Percentiles rank a stretch among this genome's conserved stretches.
phyloP scores from a whole-genome alignment of 2,113 vertebrate species.

The Hemiprocne comata region DNA sequence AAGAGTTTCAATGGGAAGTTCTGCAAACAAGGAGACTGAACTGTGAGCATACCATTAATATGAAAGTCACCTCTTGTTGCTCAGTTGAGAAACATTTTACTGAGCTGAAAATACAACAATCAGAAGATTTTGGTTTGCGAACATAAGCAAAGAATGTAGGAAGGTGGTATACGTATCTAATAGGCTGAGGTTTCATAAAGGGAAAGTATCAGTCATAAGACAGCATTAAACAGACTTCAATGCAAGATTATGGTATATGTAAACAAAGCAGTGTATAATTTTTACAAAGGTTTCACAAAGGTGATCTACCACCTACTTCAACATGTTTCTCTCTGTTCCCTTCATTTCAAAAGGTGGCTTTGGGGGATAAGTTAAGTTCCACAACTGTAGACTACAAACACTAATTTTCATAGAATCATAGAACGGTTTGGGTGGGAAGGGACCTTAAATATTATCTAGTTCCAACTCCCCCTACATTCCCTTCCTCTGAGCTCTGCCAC shows the following conservation, averaged over 20 bases:
- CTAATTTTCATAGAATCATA: not conserved
- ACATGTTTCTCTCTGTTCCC: not conserved
- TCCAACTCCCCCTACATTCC: too few relatives aligned
- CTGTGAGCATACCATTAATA: not conserved
- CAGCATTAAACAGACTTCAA: slow-evolving; percentile 13
- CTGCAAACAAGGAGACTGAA: not conserved
- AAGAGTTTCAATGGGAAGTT: not conserved
- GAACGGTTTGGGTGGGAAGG: too few relatives aligned
- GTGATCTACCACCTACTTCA: not conserved
- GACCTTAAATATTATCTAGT: too few relatives aligned
- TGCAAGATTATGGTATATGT: not conserved
- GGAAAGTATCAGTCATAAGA: not conserved
- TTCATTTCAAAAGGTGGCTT: not conserved
- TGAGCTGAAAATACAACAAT: not conserved
- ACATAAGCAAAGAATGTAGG: not conserved
- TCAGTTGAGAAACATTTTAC: not conserved
- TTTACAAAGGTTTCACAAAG: not conserved
- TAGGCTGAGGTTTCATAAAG: not conserved
- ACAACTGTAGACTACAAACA: not conserved
- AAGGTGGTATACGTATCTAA: not conserved
- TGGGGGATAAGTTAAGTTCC: not conserved
- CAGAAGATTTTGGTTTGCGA: not conserved
- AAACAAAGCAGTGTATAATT: not conserved
- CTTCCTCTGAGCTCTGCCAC: too few relatives aligned
- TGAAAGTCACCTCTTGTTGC: not conserved